These are phyloP conservation scores for Malaclemys terrapin DNA, from an alignment of 2,113 vertebrate genomes.

Conservation along the genomic window DNA sequence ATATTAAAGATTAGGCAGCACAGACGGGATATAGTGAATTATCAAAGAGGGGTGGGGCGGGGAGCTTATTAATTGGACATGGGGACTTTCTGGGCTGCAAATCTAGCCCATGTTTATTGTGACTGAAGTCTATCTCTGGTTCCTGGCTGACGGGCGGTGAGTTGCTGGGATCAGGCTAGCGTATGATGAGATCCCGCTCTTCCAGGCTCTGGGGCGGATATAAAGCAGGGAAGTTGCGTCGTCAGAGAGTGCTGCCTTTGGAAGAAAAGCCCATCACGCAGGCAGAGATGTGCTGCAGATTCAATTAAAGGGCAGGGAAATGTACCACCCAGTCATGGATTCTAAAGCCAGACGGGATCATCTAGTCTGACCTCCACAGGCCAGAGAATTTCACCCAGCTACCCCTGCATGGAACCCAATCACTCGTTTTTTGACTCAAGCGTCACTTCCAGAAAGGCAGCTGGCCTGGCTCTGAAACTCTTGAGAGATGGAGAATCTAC, in stretches of 20 bases:
- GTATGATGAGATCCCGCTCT: not conserved
- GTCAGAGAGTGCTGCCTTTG: not conserved
- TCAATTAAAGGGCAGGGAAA: not conserved
- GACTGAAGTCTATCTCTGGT: not conserved
- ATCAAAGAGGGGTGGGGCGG: not conserved
- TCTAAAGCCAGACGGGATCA: not conserved
- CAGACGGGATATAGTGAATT: not conserved
- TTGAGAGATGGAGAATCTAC: not conserved
- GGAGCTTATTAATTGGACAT: not conserved
- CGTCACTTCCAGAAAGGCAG: not conserved
- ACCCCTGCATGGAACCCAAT: too few relatives aligned
- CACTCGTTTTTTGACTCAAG: fast-evolving
- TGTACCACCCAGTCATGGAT: not conserved
- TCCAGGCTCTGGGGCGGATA: not conserved
- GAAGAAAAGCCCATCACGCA: not conserved
- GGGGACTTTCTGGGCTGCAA: not conserved
- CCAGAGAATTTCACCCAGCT: not conserved
- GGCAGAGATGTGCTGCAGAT: not conserved
- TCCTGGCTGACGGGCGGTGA: too few relatives aligned
- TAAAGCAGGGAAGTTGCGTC: not conserved
- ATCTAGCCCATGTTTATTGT: not conserved
- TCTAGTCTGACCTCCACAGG: not conserved
- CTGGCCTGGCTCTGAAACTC: not conserved
- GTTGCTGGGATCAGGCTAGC: too few relatives aligned
- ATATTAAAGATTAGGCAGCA: not conserved